A percentile compares a stretch with the other conserved stretches of the same genome.
phyloP scores from a whole-genome alignment of 1,140 invertebrate species.

The Hermetia illucens region DNA sequence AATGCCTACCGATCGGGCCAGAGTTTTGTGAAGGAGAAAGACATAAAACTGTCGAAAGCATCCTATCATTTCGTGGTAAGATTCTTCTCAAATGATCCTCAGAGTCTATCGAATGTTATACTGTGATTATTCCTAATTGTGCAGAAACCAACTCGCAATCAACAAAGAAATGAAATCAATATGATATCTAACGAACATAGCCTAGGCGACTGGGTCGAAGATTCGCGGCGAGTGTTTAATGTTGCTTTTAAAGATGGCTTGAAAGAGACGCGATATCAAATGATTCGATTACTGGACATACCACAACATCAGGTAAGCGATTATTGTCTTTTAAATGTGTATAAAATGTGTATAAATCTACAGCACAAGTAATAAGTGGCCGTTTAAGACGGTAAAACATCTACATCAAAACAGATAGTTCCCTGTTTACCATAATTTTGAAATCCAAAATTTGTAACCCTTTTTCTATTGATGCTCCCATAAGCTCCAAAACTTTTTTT shows the following conservation, averaged over 20 bases:
- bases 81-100: not conserved
- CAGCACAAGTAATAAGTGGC: too few relatives aligned
- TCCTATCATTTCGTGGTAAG: constrained; percentile 33
- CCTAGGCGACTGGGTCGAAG: constrained; percentile 6
- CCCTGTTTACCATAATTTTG: too few relatives aligned
- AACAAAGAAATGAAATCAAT: constrained; percentile 1
- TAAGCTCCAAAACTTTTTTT: too few relatives aligned
- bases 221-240: constrained; percentile 6
- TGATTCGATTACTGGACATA: constrained; percentile 40
- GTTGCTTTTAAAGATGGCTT: constrained; percentile 3
- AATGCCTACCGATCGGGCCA: constrained; percentile 8
- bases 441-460: too few relatives aligned
- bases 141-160: too few relatives aligned
- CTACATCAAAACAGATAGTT: too few relatives aligned
- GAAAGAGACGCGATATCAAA: constrained; percentile 36
- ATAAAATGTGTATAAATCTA: too few relatives aligned
- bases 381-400: too few relatives aligned
- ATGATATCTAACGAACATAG: constrained; percentile 2
- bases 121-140: too few relatives aligned
- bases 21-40: constrained; percentile 19
- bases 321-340: not conserved
- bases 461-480: too few relatives aligned
- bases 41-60: constrained; percentile 22
- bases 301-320: constrained; percentile 35
- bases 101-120: too few relatives aligned